Evolutionary conservation across 1,140 invertebrate genomes (phyloP), one percentile per base, ranked within the genome.

Genomic region (Phenacoccus solenopsis): DNA sequence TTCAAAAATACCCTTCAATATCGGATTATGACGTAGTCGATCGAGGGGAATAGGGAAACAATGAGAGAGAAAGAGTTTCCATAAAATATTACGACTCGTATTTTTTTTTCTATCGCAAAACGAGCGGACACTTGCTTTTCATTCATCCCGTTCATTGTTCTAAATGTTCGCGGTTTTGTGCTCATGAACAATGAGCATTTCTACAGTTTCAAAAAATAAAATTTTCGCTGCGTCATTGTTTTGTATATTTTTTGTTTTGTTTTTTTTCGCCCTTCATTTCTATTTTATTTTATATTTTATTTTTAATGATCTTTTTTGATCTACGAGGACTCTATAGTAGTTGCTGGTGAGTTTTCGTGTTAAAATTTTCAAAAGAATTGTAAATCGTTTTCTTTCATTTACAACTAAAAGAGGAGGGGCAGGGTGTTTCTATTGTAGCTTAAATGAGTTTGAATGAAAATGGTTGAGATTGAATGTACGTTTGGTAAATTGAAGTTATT

Each of bases 161-260:
- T 64, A 64, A 64, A 64, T 64, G 59, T 64, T 64, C 59, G 59
- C 59, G 59, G 59, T 64, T 64, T 64, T 64, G 59, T 64, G 59
- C 59, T 64, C 59, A 64, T 64, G 59, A 64, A 64, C 59, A 64
- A 64, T 64, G 25, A 64, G 22, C 59, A 64, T 64, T 64, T 64
- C 10, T 64, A 64, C 21, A 64, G 59, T 10, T 64, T 64, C 59
- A 9, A 64, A 64, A 64, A 64, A 64, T 64, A 24, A 27, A 24
- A 64, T 64, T 64, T 64, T 64, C 25, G 25, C 59, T 25, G 59
- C 59, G 59, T 64, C 59, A 64, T 64, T 59, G 56, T 59, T 59
- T 64, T n/a, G n/a, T 49, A 49, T n/a, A 9, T 49, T 49, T 49
- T 49, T n/a, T n/a, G n/a, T n/a, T n/a, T 2, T 5, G 13, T 49